Percentiles rank a stretch among this genome's conserved stretches.
Evolutionary conservation across 2,113 vertebrate genomes (phyloP).

Genomic region (Aythya baeri): DNA sequence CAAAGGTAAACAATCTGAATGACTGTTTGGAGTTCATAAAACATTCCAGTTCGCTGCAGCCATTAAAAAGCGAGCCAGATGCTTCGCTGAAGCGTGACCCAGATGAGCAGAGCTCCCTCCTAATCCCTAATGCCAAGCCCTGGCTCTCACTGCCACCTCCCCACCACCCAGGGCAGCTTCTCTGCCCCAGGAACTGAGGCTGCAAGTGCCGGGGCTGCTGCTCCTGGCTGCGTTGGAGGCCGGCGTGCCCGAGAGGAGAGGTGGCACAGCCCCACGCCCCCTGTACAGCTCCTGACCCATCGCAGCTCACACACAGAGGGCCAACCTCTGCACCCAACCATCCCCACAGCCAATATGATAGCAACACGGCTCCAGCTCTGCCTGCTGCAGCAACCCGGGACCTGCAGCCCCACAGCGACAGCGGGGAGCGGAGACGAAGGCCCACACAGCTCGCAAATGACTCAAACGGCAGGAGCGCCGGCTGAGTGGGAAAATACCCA

Average conservation of each 20-base stretch:
- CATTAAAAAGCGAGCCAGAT: background rate
- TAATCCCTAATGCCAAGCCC: fast-evolving
- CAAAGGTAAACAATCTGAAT: background rate
- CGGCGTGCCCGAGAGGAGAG: background rate
- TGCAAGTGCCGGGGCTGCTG: background rate
- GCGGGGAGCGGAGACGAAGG: background rate
- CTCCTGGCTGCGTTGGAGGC: background rate
- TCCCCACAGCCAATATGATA: background rate
- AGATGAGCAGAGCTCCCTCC: background rate
- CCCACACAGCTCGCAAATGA: slow-evolving; percentile 29
- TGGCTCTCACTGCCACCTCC: fast-evolving
- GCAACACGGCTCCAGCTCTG: background rate
- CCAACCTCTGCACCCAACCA: background rate
- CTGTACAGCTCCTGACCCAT: background rate
- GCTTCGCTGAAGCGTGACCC: background rate
- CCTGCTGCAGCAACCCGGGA: background rate
- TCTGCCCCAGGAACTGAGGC: background rate
- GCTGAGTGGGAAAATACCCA: slow-evolving; percentile 51
- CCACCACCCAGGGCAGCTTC: background rate
- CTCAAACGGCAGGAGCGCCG: slow-evolving; percentile 26
- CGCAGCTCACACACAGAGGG: background rate
- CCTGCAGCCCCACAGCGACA: background rate
- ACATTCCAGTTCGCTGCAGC: background rate
- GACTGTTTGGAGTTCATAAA: background rate
- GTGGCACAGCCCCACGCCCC: background rate